Conservation (phyloP, 2,797 vertebrate species). For the Tragopan temminckii region DNA sequence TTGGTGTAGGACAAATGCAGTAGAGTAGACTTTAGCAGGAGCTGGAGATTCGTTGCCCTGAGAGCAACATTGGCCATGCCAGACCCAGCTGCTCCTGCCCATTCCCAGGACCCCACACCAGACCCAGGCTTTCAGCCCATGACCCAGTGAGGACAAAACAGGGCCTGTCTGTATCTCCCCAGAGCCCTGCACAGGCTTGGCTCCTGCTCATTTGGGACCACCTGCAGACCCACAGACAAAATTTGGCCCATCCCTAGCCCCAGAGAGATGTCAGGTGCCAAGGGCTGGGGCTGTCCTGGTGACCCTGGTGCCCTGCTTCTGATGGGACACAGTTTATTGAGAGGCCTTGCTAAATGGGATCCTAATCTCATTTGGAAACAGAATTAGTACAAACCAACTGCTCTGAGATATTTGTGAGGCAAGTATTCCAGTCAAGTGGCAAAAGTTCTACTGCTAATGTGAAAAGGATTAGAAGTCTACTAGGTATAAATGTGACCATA, state of each 20-base stretch:
- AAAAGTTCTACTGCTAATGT: background rate
- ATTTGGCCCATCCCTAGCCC: background rate
- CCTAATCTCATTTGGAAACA: background rate
- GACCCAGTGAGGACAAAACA: accelerated
- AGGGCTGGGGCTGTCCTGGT: accelerated
- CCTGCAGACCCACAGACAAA: accelerated
- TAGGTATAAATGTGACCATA: background rate
- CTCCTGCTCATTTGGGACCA: accelerated
- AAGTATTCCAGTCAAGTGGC: background rate
- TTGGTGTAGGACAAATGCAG: background rate
- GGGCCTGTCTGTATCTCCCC: background rate
- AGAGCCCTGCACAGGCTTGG: background rate
- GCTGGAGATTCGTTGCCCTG: background rate
- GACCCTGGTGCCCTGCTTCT: background rate
- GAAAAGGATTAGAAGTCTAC: background rate
- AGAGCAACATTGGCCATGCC: background rate
- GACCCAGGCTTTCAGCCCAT: no score
- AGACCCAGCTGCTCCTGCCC: background rate
- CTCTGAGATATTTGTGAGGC: background rate
- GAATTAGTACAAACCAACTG: background rate
- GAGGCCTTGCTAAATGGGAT: background rate
- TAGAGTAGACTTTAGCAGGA: background rate
- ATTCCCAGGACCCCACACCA: no score
- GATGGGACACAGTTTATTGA: background rate
- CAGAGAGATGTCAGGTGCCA: accelerated